Evolutionary conservation across 2,888 invertebrate species (phyloP), one percentile per base, ranked within the genome.

Genomic region (Fragum sueziense): DNA sequence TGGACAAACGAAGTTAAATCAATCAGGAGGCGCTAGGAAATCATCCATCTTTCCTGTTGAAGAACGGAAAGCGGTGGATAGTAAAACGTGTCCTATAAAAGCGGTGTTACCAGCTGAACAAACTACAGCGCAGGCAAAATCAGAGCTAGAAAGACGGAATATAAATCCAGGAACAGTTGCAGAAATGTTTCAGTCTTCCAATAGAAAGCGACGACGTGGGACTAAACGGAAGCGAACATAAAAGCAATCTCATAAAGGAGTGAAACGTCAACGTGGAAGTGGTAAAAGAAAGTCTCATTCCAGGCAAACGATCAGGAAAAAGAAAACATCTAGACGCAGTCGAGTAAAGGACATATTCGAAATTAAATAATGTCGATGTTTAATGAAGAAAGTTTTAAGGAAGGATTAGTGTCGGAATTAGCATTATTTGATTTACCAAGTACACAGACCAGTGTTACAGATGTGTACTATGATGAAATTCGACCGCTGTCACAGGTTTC

Each of bases 391-490:
- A 25, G 70, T 25, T 84, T 81, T 65, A 69, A 74, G 47, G 82
- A 84, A 70, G 80, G 79, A 47, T 70, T 83, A 11, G 78, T 76
- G 37, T 69, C 73, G 14, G 75, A 79, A 51, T 41, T 85, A 22
- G 52, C 37, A 61, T 54, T 83, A 9, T 83, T 81, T 52, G 71
- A 83, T 70, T 57, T 82, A n/a, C 83, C 83, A 27, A 77, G 74
- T n/a, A 79, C 81, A 14, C 85, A 85, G 54, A 76, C 77, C 1
- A 79, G 79, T 65, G 79, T 83, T 22, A 76, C 47, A 29, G 70
- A 79, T 47, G 54, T 76, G 4, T 83, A 81, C 37, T 77, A 70
- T 62, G 79, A 85, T 20, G 81, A 83, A 72, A 71, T 79, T 67
- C 73, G 79, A 61, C 79, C 82, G 17, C 7, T 79, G 34, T 82